Evolutionary conservation across 2,888 invertebrate species (phyloP).

Genomic region (Eretmocerus hayati): DNA sequence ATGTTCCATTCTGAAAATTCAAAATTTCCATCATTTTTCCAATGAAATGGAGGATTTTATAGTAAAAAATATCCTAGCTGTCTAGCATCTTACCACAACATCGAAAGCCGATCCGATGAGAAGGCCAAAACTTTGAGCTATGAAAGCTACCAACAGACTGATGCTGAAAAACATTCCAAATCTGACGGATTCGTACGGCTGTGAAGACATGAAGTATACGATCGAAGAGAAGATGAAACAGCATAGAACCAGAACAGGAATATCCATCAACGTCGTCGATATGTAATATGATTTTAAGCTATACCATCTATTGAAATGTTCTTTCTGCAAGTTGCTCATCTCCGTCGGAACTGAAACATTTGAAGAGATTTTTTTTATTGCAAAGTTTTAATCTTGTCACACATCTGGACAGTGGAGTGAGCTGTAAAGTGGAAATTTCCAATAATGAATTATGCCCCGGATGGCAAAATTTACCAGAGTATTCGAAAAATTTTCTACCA

Average conservation of each 20-base stretch:
- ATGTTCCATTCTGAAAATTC: constrained; percentile 82
- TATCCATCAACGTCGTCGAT: constrained; percentile 67
- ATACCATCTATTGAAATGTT: constrained; percentile 86
- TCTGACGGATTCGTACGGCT: constrained; percentile 72
- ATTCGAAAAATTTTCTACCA: too few relatives aligned
- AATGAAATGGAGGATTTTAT: too few relatives aligned
- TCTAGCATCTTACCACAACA: constrained; percentile 57
- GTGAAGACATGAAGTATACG: constrained; percentile 83
- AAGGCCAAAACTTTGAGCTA: constrained; percentile 87
- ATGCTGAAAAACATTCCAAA: constrained; percentile 82
- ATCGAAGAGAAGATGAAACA: constrained; percentile 66
- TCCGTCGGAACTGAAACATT: constrained; percentile 63
- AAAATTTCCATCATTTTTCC: not conserved
- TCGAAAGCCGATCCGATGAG: constrained; percentile 85
- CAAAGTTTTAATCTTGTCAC: not conserved
- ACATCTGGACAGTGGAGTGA: not conserved
- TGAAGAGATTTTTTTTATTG: not conserved
- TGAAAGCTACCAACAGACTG: constrained; percentile 74
- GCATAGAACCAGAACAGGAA: constrained; percentile 70
- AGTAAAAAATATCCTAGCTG: too few relatives aligned
- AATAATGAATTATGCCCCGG: too few relatives aligned
- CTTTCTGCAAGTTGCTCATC: constrained; percentile 73
- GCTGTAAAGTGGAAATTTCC: too few relatives aligned
- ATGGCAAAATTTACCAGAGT: too few relatives aligned
- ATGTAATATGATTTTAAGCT: constrained; percentile 75